Percentiles rank a stretch among this genome's conserved stretches.
Conservation (phyloP, 2,797 vertebrate genomes). For the Thamnophis elegans region DNA sequence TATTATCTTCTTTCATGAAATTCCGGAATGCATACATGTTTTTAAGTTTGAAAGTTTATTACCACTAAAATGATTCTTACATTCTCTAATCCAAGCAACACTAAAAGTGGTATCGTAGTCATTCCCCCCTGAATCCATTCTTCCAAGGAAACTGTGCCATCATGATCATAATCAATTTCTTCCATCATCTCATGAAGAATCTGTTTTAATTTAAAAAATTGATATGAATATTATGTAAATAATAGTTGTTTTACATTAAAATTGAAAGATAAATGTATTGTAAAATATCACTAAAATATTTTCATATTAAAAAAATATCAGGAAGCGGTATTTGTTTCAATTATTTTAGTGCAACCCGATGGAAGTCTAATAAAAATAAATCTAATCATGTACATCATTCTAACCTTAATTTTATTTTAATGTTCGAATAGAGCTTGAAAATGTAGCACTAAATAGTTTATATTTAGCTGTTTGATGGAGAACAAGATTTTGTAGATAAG, state of each 20-base stretch:
- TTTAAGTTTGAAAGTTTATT: not conserved
- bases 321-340: not conserved
- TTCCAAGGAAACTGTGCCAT: constrained; percentile 90
- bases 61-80: constrained; percentile 70
- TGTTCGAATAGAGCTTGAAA: not conserved
- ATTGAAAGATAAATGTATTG: not conserved
- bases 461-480: not conserved
- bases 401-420: not conserved
- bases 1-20: not conserved
- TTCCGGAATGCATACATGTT: not conserved
- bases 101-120: constrained; percentile 92
- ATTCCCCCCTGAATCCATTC: constrained; percentile 97
- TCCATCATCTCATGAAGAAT: constrained; percentile 98
- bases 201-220: constrained; percentile 62
- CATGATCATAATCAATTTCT: constrained; percentile 93
- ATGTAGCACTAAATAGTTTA: not conserved
- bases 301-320: not conserved
- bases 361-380: not conserved
- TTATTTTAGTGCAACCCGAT: not conserved
- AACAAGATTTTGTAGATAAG: not conserved
- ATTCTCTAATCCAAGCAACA: constrained; percentile 88
- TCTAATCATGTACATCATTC: not conserved
- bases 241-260: not conserved
- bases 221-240: not conserved
- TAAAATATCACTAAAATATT: not conserved